These are phyloP conservation scores for Ornithoptera alexandrae DNA, from an alignment of 2,888 invertebrate species.

Conservation along the genomic window DNA sequence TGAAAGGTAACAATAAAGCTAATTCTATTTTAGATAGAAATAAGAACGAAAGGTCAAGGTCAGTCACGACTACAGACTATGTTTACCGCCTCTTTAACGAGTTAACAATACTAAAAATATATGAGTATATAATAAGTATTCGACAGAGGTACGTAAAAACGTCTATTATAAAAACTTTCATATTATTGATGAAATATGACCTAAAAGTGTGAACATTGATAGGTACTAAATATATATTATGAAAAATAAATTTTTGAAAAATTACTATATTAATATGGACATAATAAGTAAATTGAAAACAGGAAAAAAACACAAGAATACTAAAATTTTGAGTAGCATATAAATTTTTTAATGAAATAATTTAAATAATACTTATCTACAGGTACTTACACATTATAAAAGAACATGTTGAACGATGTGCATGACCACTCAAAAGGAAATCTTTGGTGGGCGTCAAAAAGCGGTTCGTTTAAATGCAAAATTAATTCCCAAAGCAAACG, in stretches of 20 bases:
- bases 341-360: constrained; percentile 4
- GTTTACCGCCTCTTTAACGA: constrained; percentile 13
- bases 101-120: not conserved
- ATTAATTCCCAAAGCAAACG: constrained; percentile 36
- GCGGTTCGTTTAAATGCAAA: constrained; percentile 36
- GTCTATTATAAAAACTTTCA: not conserved
- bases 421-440: constrained; percentile 35
- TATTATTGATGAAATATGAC: not conserved
- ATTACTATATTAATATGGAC: not conserved
- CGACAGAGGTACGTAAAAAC: not conserved
- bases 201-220: too few relatives aligned
- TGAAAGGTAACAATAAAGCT: constrained; percentile 12
- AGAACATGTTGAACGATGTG: constrained; percentile 34
- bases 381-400: constrained; percentile 17
- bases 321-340: not conserved
- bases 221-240: too few relatives aligned
- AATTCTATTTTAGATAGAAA: constrained; percentile 20
- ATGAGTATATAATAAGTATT: constrained; percentile 1
- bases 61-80: constrained; percentile 8
- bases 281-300: not conserved
- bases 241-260: not conserved
- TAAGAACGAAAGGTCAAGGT: constrained; percentile 20
- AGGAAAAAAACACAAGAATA: not conserved
- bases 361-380: constrained; percentile 5
- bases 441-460: constrained; percentile 35